phyloP scores from a whole-genome alignment of 2,797 vertebrate species.

The Macroramphosus scolopax region DNA sequence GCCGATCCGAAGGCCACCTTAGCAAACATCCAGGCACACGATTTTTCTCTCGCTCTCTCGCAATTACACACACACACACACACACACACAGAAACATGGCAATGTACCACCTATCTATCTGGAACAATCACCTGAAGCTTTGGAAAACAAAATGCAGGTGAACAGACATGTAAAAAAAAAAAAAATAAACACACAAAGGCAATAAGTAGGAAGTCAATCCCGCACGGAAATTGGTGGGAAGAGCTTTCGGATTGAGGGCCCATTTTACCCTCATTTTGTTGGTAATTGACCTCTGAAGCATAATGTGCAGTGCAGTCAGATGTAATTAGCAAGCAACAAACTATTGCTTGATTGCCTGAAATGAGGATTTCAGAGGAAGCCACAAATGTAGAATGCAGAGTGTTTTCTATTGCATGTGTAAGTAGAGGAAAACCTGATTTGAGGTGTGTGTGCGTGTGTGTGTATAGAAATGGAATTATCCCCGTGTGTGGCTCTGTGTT shows the following conservation, averaged over 20 bases:
- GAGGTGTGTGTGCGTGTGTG: slow-evolving; percentile 45
- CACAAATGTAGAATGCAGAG: slow-evolving; percentile 84
- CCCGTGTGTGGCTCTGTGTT: slow-evolving; percentile 53
- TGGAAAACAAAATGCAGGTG: slow-evolving; percentile 86
- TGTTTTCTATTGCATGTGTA: slow-evolving; percentile 92
- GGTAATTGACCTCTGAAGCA: slow-evolving; percentile 96
- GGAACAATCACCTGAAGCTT: slow-evolving; percentile 89
- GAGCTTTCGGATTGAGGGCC: slow-evolving; percentile 83
- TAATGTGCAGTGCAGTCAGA: slow-evolving; percentile 93
- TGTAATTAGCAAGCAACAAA: slow-evolving; percentile 93
- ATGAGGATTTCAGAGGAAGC: slow-evolving; percentile 92
- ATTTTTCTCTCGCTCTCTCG: slow-evolving; percentile 2
- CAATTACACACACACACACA: neutral
- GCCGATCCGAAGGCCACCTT: slow-evolving; percentile 74
- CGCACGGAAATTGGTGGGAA: slow-evolving; percentile 90
- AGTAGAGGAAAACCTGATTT: slow-evolving; percentile 89
- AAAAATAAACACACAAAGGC: slow-evolving; percentile 73
- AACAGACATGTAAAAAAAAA: slow-evolving; percentile 71
- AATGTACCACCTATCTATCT: slow-evolving; percentile 67
- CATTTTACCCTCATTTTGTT: slow-evolving; percentile 89
- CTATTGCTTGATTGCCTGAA: slow-evolving; percentile 93
- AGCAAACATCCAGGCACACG: slow-evolving; percentile 25
- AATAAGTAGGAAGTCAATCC: slow-evolving; percentile 79
- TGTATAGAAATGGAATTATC: too few species aligned
- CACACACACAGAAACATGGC: slow-evolving; percentile 1